Conservation (phyloP, 2,113 vertebrate genomes). For the Philantomba maxwellii region DNA sequence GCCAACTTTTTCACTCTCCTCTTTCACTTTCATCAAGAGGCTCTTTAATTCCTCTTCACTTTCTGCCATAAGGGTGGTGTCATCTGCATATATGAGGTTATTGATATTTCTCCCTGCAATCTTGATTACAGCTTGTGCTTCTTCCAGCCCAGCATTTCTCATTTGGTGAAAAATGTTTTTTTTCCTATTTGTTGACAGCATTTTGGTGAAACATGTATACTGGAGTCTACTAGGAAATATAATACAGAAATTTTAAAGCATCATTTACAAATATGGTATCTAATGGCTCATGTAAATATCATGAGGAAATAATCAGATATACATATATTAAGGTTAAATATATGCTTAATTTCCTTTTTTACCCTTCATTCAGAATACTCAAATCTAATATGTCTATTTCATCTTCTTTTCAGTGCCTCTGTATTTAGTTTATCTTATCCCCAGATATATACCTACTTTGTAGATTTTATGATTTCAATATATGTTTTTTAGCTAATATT, state of each 20-base stretch:
- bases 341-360: neutral
- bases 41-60: no score
- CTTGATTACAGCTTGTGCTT: no score
- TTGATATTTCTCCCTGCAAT: no score
- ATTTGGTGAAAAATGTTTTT: neutral
- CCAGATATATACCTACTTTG: neutral
- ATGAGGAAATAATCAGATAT: neutral
- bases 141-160: no score
- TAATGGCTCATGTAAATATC: neutral
- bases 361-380: neutral
- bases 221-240: neutral
- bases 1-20: no score
- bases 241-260: neutral
- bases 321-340: neutral
- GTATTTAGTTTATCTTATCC: neutral
- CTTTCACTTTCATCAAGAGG: no score
- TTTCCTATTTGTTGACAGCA: neutral
- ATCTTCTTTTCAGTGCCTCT: neutral
- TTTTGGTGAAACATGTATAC: neutral
- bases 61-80: no score
- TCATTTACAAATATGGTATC: neutral
- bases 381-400: neutral
- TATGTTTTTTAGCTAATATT: neutral
- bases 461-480: neutral
- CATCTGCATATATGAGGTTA: no score